Evolutionary conservation across 1,140 invertebrate species (phyloP), one percentile per base, ranked within the genome.

Genomic region (Cydia splendana): DNA sequence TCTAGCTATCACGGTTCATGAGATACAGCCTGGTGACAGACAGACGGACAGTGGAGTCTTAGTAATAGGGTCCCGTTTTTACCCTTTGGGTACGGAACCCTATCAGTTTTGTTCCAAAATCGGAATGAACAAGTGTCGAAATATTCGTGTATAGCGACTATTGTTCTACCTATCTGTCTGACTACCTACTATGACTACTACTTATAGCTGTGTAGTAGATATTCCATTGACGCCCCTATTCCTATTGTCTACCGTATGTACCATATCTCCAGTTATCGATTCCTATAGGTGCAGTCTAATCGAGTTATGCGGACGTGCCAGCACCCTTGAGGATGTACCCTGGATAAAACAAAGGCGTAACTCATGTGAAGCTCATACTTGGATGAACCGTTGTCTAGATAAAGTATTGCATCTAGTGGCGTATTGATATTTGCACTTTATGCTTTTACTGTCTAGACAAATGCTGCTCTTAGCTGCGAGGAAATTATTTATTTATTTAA

Each of bases 261-360:
- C 34, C 67, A 24, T 42, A 71, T 71, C 67, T 71, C 30, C 65
- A 34, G 67, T 20, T 71, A 71, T 71, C 34, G 67, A 71, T 71
- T 38, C 9, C 30, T 71, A 9, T 42, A 71, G 34, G 34, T 71
- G 67, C 67, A 71, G 34, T 38, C 67, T 42, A 42, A 71, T 71
- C 67, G 67, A 71, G 67, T 71, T 71, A 71, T 71, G 67, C 67
- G 67, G n/a, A 71, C 67, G 67, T 71, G 67, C 30, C 34, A 38
- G 34, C 57, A 62, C 57, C 57, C 57, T 24, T 62, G 20, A 62
- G 57, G 57, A n/a, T 24, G n/a, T 20, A 24, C 7, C 10, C 9
- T 62, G 0, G 15, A n/a, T 57, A 18, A 57, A 13, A 57, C 53
- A 62, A 62, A 62, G 57, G 57, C 57, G 57, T 62, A 62, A 62